These are phyloP conservation scores for Ophiodon elongatus DNA, from an alignment of 2,113 vertebrate genomes.

Conservation along the genomic window DNA sequence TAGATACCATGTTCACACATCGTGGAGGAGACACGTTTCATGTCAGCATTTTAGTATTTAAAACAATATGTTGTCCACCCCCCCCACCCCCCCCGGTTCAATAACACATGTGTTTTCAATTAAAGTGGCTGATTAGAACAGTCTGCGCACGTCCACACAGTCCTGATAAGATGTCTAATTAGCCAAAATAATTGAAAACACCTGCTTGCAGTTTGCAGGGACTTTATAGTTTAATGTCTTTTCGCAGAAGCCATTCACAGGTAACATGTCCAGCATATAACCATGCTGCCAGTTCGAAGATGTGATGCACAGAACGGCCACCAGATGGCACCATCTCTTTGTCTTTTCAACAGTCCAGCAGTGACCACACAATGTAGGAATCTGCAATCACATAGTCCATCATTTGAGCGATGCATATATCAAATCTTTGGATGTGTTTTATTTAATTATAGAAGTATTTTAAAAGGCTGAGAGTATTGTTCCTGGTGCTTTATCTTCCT, in stretches of 20 bases:
- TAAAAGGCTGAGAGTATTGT: neutral
- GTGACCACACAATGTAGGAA: neutral
- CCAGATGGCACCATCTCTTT: constrained; percentile 60
- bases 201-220: neutral
- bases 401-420: too few species aligned
- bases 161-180: neutral
- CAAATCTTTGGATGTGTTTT: neutral
- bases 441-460: neutral
- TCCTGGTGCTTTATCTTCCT: neutral
- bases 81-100: too few species aligned
- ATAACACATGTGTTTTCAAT: neutral
- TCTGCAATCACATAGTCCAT: neutral
- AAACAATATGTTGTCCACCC: neutral
- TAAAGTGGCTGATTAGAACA: neutral
- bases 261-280: neutral
- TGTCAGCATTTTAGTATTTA: neutral
- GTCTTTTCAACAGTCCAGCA: neutral
- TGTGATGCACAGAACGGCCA: constrained; percentile 52
- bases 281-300: too few species aligned
- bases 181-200: neutral
- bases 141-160: neutral
- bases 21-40: neutral
- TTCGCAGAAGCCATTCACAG: neutral
- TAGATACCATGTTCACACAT: neutral
- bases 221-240: neutral